phyloP scores from a whole-genome alignment of 2,888 invertebrate genomes.

The Glaucopsyche alexis region DNA sequence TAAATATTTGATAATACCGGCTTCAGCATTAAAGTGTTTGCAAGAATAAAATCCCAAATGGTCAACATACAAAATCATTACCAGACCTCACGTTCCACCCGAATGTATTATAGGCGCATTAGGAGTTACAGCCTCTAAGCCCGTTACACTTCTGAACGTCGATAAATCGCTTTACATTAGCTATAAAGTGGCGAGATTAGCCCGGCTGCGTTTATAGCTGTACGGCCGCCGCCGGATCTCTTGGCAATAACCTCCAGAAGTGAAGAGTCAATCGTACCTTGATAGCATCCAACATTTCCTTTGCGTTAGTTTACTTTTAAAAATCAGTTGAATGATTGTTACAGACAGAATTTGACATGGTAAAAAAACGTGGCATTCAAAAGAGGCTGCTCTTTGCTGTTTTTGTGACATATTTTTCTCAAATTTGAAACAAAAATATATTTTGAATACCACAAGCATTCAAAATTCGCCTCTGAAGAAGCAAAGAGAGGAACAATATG shows the following conservation, averaged over 20 bases:
- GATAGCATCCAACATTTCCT: too few species aligned
- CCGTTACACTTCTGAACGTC: slow-evolving; percentile 14
- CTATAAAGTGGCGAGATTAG: slow-evolving; percentile 78
- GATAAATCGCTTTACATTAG: slow-evolving; percentile 49
- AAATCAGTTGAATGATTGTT: too few species aligned
- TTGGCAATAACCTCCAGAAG: too few species aligned
- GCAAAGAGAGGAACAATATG: slow-evolving; percentile 39
- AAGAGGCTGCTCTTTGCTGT: too few species aligned
- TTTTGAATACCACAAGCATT: slow-evolving; percentile 20
- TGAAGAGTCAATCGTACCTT: too few species aligned
- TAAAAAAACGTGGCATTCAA: too few species aligned
- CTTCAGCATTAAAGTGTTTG: slow-evolving; percentile 12
- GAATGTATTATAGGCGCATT: slow-evolving; percentile 11
- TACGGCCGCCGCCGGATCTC: too few species aligned
- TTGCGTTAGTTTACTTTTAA: too few species aligned
- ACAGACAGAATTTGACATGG: too few species aligned
- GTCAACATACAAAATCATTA: slow-evolving; percentile 15
- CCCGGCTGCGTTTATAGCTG: slow-evolving; percentile 70
- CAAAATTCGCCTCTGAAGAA: slow-evolving; percentile 35
- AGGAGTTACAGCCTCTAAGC: neutral
- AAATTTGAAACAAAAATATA: neutral
- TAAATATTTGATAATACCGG: neutral
- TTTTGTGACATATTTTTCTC: neutral
- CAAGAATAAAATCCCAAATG: neutral
- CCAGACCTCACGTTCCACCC: neutral